Base-by-base conservation (phyloP, 2,797 vertebrate genomes). In the Sebastes kiyomatsui region DNA sequence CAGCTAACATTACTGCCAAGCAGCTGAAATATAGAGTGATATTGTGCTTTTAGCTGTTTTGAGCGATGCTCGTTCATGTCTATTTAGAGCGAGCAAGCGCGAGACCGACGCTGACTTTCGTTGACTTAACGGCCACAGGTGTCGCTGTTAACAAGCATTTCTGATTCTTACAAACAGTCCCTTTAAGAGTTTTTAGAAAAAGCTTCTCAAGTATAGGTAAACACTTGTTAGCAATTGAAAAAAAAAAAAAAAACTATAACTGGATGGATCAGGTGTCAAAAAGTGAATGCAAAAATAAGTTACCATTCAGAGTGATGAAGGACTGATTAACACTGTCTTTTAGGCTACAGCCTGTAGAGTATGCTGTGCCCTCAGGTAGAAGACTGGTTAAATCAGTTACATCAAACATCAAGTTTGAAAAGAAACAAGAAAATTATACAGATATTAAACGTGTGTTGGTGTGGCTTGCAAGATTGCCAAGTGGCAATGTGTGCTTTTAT, bases 401-500 rank as follows among this genome's bases (percentile, higher is more conserved):
- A 49, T 30, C 14, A 60, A 58, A 52, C 49, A 52, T 52, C 16
- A 46, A 46, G 42, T 46, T 46, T 46, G 42, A 46, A 18, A 46
- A 46, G 16, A 46, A 46, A 46, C 42, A 46, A 46, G 16, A 46
- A 46, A 18, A 46, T 18, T 18, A 46, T 46, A 46, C 42, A 46
- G 42, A 46, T 20, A 46, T 46, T 30, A 6, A 6, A 11, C 20
- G 30, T 55, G 28, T 70, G 9, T 16, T 12, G 12, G 16, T 54
- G 4, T 7, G 2, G 42, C 6, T 0, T 28, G 5, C 58, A 60
- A 7, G 0, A 76, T 13, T 35, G 20, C n/a, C 6, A 18, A 16
- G 11, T 28, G 7, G 18, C 7, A 75, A 23, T 33, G 7, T n/a
- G 20, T 46, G 54, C 79, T 80, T 70, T 82, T 87, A 75, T 82